phyloP scores from a whole-genome alignment of 2,888 invertebrate species.

The Mellilla xanthometata region DNA sequence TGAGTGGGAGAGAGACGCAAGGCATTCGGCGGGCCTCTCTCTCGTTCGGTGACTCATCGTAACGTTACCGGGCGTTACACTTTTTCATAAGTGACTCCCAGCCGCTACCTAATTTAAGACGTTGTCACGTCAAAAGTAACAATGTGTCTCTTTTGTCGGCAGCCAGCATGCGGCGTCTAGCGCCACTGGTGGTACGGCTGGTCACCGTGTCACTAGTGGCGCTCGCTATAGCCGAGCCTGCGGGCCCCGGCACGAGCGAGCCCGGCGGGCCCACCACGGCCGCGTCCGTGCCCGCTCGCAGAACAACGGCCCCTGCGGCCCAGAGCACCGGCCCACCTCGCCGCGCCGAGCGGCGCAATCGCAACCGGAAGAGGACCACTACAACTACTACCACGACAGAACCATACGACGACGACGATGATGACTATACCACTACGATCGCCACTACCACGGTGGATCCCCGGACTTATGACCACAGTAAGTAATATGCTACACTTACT shows the following conservation, averaged over 20 bases:
- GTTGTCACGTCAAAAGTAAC: background rate
- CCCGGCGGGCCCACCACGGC: slow-evolving; percentile 19
- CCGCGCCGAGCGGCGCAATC: slow-evolving; percentile 46
- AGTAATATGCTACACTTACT: slow-evolving; percentile 41
- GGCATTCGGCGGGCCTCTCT: no score
- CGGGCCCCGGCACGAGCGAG: slow-evolving; percentile 33
- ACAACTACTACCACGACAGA: slow-evolving; percentile 55
- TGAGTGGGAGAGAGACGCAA: no score
- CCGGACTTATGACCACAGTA: slow-evolving; percentile 68
- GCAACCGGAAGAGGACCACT: slow-evolving; percentile 58
- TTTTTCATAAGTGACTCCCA: no score
- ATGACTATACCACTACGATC: slow-evolving; percentile 47
- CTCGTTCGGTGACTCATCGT: no score
- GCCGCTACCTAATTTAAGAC: no score
- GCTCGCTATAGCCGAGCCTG: slow-evolving; percentile 62
- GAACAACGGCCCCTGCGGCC: slow-evolving; percentile 54
- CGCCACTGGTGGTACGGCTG: slow-evolving; percentile 76
- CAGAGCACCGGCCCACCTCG: slow-evolving; percentile 34
- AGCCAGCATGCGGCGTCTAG: slow-evolving; percentile 64
- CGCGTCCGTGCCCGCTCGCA: slow-evolving; percentile 27
- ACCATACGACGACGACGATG: slow-evolving; percentile 51
- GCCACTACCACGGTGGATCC: slow-evolving; percentile 67
- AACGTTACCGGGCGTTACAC: no score
- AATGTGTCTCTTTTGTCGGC: slow-evolving; percentile 33
- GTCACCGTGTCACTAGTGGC: slow-evolving; percentile 73